Evolutionary conservation across 2,113 vertebrate species (phyloP), one percentile per base, ranked within the genome.

Genomic region (Gorsachius goisagi): DNA sequence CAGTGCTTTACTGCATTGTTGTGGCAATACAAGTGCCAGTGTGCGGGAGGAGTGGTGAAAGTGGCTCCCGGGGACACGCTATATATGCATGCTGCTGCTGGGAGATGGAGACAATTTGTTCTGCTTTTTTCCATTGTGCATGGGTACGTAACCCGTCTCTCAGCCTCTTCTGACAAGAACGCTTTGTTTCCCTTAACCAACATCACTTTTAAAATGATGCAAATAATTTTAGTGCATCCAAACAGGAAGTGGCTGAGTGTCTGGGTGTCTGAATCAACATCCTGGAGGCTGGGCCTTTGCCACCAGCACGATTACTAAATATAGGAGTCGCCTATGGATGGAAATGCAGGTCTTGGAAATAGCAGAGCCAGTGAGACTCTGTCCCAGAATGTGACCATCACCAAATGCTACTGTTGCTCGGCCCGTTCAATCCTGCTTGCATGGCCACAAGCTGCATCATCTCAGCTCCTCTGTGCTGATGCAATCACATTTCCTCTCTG

Each of bases 231-330:
- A 95, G 96, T 39, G 86, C 94, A 93, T 97, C 96, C 97, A 96
- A 96, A 96, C 96, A 97, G 97, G 97, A 97, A 97, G 97, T 91
- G 97, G 90, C 39, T 95, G 89, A 79, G 88, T 94, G 92, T 78
- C 90, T 96, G 95, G 58, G 92, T 95, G 95, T 96, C 97, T 97
- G 96, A 95, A 97, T 93, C 96, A 97, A 91, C 97, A 95, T 97
- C 92, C 97, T 97, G 96, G 86, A 88, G 94, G 58, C 86, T 55
- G 90, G 12, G 92, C 66, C 90, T 74, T 58, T 44, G 39, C 88
- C 89, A 95, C 83, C 83, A 91, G 60, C 64, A 49, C 45, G 39
- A 49, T 60, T 68, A n/a, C 95, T 95, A 93, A 97, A 69, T 62
- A 50, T 45, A 97, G 86, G 68, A 82, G 73, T 47, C 3, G 26